Percentiles rank a stretch among this genome's conserved stretches.
phyloP scores from a whole-genome alignment of 2,113 vertebrate genomes.

The Dasyornis broadbenti region DNA sequence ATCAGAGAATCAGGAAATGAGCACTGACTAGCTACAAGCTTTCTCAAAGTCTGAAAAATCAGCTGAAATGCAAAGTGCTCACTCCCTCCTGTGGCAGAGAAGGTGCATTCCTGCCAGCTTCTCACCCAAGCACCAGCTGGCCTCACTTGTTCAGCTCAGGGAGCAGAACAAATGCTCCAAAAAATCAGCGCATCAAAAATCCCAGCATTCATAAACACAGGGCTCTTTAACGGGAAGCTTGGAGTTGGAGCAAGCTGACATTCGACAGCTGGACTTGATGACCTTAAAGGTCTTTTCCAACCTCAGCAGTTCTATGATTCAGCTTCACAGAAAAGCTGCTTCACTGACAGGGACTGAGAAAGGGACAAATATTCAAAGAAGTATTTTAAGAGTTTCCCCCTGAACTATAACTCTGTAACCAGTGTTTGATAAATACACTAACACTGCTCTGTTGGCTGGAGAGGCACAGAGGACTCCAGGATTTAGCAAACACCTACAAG shows the following conservation, averaged over 20 bases:
- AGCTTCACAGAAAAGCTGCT: background rate
- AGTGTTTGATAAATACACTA: background rate
- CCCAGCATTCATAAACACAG: background rate
- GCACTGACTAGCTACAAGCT: background rate
- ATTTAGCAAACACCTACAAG: background rate
- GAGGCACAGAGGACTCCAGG: rapidly evolving
- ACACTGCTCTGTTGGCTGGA: background rate
- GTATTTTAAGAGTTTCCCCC: background rate
- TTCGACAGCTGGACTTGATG: rapidly evolving
- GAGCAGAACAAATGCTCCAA: background rate
- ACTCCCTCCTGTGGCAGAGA: background rate
- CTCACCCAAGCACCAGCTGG: background rate
- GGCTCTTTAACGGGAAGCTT: background rate
- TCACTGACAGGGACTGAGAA: background rate
- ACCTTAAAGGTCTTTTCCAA: background rate
- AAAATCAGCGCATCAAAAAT: background rate
- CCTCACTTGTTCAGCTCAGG: background rate
- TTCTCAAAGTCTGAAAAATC: background rate
- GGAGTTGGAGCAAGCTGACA: background rate
- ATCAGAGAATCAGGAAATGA: background rate
- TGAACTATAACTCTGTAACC: background rate
- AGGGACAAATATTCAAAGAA: background rate
- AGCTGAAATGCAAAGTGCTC: background rate
- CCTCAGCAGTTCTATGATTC: rapidly evolving
- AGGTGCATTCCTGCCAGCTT: background rate